Conservation (phyloP, 2,888 invertebrate species). For the Eupeodes latifasciatus region DNA sequence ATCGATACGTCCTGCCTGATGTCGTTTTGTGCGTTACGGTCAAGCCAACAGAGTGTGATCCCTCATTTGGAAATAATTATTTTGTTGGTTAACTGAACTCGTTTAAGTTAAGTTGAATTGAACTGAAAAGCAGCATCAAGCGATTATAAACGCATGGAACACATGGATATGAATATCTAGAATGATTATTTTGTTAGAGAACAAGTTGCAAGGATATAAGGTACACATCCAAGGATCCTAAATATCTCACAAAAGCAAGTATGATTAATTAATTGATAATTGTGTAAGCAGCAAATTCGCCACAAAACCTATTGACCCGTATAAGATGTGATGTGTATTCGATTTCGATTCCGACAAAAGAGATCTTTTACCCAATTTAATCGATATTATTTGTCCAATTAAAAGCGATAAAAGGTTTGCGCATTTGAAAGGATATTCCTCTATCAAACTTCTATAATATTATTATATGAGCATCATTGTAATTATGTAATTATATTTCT, state of each 20-base stretch:
- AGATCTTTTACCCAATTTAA: background rate
- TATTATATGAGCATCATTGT: too few species aligned
- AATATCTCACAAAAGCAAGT: background rate
- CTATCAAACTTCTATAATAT: background rate
- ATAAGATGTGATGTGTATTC: background rate
- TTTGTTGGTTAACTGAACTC: constrained; percentile 32
- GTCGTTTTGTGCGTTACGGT: constrained; percentile 1
- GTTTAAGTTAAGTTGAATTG: background rate
- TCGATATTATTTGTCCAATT: constrained; percentile 5
- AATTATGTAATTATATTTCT: constrained; percentile 1
- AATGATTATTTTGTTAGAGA: background rate
- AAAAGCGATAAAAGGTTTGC: constrained; percentile 23
- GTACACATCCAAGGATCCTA: background rate
- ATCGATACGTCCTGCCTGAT: background rate
- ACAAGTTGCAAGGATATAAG: background rate
- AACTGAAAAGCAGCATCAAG: background rate
- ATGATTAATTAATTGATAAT: background rate
- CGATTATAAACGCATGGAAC: background rate
- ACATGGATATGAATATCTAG: background rate
- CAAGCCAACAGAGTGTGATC: constrained; percentile 47
- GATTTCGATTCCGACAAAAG: background rate
- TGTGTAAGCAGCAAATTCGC: background rate
- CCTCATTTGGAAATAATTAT: constrained; percentile 65
- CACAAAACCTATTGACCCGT: background rate
- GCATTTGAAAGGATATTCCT: constrained; percentile 2